These are phyloP conservation scores for Catostomus latipinnis DNA, from an alignment of 2,797 vertebrate species.

Conservation along the genomic window DNA sequence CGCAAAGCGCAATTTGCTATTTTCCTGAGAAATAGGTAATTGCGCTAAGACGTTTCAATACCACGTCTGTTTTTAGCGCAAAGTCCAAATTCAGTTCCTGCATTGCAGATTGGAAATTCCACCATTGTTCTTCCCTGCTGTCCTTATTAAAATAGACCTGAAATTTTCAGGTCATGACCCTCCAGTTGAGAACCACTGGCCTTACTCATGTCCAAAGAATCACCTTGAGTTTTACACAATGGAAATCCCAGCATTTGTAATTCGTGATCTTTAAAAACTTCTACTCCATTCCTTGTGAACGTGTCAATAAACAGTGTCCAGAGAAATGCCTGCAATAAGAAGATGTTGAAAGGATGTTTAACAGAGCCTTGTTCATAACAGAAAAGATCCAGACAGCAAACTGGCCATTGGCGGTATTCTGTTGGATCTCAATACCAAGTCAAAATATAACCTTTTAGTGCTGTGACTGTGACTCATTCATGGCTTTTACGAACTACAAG, in stretches of 20 bases:
- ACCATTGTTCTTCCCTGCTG: too few species aligned
- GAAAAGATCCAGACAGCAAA: slow-evolving; percentile 19
- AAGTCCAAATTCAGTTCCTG: too few species aligned
- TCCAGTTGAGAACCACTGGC: too few species aligned
- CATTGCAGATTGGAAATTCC: too few species aligned
- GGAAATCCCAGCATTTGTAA: slow-evolving; percentile 25
- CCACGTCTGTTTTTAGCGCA: too few species aligned
- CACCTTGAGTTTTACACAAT: not conserved
- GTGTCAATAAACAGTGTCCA: slow-evolving; percentile 40
- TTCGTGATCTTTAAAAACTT: slow-evolving; percentile 51
- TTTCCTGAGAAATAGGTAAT: too few species aligned
- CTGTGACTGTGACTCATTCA: slow-evolving; percentile 17
- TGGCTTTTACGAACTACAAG: slow-evolving; percentile 24
- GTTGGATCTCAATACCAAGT: not conserved
- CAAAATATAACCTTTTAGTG: not conserved
- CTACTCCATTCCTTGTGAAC: slow-evolving; percentile 46
- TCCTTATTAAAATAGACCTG: too few species aligned
- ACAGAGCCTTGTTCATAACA: slow-evolving; percentile 4
- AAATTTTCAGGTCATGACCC: too few species aligned
- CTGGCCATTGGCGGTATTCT: not conserved
- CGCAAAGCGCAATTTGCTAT: too few species aligned
- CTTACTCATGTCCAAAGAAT: not conserved
- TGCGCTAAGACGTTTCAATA: too few species aligned
- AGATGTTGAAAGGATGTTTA: not conserved
- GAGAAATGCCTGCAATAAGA: slow-evolving; percentile 3